Evolutionary conservation across 2,113 vertebrate genomes (phyloP).

Genomic region (Carassius gibelio): DNA sequence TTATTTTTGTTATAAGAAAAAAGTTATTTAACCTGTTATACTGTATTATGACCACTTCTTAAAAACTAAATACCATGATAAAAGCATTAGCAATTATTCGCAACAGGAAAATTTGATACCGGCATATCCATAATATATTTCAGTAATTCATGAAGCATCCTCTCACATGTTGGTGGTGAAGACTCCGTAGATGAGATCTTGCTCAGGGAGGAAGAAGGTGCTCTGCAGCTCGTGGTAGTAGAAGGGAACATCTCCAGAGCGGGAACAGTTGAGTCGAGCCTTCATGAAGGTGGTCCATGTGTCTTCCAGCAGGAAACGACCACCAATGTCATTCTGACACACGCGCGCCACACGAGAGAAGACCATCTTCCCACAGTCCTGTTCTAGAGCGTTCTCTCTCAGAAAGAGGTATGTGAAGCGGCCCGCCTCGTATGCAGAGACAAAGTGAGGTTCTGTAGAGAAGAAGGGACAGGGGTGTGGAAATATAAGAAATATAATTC

Average conservation of each 20-base stretch:
- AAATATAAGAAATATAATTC: too few species aligned
- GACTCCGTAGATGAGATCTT: constrained; percentile 92
- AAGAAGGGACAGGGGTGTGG: not conserved
- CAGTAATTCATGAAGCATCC: too few species aligned
- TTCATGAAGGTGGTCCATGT: constrained; percentile 99
- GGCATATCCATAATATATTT: too few species aligned
- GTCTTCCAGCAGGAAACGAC: constrained; percentile 92
- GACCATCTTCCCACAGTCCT: constrained; percentile 91
- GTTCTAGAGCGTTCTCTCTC: constrained; percentile 90
- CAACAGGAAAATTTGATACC: too few species aligned
- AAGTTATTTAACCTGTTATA: too few species aligned
- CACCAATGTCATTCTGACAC: constrained; percentile 94
- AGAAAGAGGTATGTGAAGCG: constrained; percentile 95
- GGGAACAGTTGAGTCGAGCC: constrained; percentile 92
- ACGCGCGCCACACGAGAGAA: constrained; percentile 92
- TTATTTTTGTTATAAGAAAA: too few species aligned
- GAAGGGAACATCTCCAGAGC: constrained; percentile 91
- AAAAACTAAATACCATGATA: too few species aligned
- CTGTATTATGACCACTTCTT: too few species aligned
- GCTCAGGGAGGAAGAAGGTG: constrained; percentile 89
- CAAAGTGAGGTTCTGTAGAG: constrained; percentile 88
- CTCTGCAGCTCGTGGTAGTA: constrained; percentile 94
- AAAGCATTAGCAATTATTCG: too few species aligned
- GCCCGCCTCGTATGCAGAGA: constrained; percentile 91
- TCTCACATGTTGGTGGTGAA: constrained; percentile 95